Conservation (phyloP, 2,797 vertebrate species). For the Momotus momota region DNA sequence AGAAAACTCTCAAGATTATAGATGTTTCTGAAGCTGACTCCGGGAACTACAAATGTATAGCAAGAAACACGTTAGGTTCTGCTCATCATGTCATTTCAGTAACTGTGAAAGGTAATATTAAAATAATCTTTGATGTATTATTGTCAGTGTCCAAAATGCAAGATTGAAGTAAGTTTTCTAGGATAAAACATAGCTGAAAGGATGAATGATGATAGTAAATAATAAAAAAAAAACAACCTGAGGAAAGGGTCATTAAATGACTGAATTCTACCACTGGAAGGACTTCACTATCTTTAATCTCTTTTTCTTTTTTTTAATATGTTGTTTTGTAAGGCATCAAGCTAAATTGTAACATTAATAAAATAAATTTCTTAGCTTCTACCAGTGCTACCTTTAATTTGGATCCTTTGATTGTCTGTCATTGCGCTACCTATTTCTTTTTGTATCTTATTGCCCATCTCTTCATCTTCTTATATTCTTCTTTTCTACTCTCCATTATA, state of each 20-base stretch:
- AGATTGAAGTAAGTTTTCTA: not conserved
- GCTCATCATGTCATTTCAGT: slow-evolving; percentile 89
- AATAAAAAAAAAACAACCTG: not conserved
- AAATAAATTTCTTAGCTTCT: not conserved
- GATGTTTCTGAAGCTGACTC: slow-evolving; percentile 91
- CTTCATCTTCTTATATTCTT: not conserved
- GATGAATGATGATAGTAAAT: not conserved
- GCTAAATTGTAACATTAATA: not conserved
- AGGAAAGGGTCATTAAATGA: not conserved
- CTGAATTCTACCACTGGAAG: not conserved
- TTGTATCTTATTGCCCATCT: not conserved
- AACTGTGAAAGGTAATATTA: slow-evolving; percentile 89
- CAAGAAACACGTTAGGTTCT: slow-evolving; percentile 85
- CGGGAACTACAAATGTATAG: slow-evolving; percentile 93
- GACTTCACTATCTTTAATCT: not conserved
- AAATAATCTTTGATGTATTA: not conserved
- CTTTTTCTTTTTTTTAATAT: not conserved
- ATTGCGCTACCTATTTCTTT: not conserved
- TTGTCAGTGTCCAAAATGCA: not conserved
- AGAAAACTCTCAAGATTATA: slow-evolving; percentile 90
- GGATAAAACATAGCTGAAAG: not conserved
- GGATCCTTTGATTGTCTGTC: not conserved
- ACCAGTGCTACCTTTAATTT: not conserved
- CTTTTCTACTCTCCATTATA: not conserved
- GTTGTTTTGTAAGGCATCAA: not conserved